These are phyloP conservation scores for Crocidura indochinensis DNA, from an alignment of 2,797 vertebrate species.

Conservation along the genomic window DNA sequence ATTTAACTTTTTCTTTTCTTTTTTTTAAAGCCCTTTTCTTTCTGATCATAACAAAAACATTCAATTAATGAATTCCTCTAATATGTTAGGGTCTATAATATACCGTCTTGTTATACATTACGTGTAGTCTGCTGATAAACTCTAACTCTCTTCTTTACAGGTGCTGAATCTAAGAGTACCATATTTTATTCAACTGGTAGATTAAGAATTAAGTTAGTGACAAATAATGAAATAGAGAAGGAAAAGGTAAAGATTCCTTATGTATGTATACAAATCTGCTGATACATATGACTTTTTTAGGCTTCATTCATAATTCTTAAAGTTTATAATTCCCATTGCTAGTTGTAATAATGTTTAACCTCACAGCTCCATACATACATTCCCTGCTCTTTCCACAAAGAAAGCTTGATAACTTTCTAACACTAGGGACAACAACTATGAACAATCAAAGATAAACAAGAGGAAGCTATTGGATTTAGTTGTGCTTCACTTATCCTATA, in stretches of 20 bases:
- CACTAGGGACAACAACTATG: background rate
- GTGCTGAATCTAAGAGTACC: background rate
- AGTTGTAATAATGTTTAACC: background rate
- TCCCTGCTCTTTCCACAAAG: background rate
- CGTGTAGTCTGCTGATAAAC: background rate
- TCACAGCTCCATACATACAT: background rate
- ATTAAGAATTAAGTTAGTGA: background rate
- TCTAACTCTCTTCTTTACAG: background rate
- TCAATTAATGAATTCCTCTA: background rate
- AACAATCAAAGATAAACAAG: background rate
- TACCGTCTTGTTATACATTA: background rate
- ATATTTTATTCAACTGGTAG: background rate
- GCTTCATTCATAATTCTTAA: background rate
- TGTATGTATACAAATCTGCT: background rate
- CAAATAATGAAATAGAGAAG: background rate
- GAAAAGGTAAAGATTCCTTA: background rate
- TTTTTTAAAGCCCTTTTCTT: background rate
- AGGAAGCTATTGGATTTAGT: background rate
- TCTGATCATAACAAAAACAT: background rate
- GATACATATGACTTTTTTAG: background rate
- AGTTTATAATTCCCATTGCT: background rate
- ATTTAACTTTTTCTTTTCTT: conserved; percentile 10
- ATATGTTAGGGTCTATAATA: background rate
- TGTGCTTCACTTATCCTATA: background rate
- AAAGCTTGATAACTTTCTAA: background rate